Base-by-base conservation (phyloP, 2,888 invertebrate genomes). In the Orthosia incerta region DNA sequence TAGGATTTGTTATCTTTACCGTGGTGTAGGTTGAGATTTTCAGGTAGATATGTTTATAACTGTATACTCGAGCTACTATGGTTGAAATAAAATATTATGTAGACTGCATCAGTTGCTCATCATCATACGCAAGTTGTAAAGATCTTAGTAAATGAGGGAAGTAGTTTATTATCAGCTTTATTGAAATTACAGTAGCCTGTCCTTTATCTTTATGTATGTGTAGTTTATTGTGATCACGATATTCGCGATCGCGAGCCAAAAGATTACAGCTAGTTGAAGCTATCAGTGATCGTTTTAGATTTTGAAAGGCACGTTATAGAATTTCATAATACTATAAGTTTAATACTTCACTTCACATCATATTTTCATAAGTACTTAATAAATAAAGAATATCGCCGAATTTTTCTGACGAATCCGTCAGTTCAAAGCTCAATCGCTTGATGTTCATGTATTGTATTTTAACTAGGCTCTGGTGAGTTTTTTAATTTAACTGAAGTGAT, bases 1-100 rank as follows among this genome's bases (percentile, higher is more conserved):
- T 80, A 76, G 56, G 59, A 74, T 85, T 79, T 69, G 71, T 78
- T 84, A 73, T n/a, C n/a, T n/a, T n/a, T n/a, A n/a, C n/a, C n/a
- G n/a, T n/a, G n/a, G 60, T 50, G 59, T 80, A 72, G 55, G 64
- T 84, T 74, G 62, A 74, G 71, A 76, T 62, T 66, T 78, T 64
- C 64, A 77, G 77, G 71, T 79, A 61, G 23, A 57, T 70, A 31
- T 56, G 39, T 82, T 57, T 70, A 53, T 61, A 65, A 39, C 23
- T 31, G 16, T 56, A 20, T 20, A 57, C 45, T 55, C 18, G 16
- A 20, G 45, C 13, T 55, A 20, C 18, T n/a, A 26, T 45, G 16
- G 46, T 13, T 2, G 45, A 53, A 31, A 60, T 64, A 12, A 66
- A 74, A 46, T 57, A 57, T 74, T 16, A 67, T 18, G n/a, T 39